These are phyloP conservation scores for Proteles cristata DNA, from an alignment of 2,113 vertebrate species.

Conservation along the genomic window DNA sequence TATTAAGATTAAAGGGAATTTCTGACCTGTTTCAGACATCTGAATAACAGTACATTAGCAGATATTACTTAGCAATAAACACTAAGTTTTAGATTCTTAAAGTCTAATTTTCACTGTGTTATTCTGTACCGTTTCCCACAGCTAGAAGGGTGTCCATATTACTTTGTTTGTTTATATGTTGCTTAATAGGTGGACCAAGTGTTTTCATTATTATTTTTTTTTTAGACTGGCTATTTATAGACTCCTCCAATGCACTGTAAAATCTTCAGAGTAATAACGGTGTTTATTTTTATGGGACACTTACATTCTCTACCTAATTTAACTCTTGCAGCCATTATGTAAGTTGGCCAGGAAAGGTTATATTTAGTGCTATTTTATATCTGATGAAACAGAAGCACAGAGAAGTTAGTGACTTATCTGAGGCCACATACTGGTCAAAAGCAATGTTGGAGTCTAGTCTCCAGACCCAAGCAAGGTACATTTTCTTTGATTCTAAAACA, in stretches of 20 bases:
- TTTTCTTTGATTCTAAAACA: conserved; percentile 20
- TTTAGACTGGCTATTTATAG: background rate
- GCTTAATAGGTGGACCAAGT: background rate
- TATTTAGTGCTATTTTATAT: conserved; percentile 24
- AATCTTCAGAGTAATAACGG: conserved; percentile 54
- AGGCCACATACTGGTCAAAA: background rate
- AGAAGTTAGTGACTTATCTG: background rate
- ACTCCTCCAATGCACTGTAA: conserved; percentile 19
- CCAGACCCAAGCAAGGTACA: background rate
- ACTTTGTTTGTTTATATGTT: conserved; percentile 38
- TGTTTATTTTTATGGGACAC: conserved; percentile 27
- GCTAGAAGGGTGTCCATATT: background rate
- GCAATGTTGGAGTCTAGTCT: background rate
- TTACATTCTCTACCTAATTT: conserved; percentile 45
- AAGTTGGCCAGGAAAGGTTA: background rate
- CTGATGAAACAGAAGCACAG: background rate
- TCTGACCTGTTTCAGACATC: background rate
- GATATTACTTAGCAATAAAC: background rate
- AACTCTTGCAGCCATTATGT: conserved; percentile 13
- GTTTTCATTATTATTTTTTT: background rate
- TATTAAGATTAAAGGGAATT: background rate
- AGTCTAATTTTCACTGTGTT: conserved; percentile 1
- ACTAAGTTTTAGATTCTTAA: conserved; percentile 43
- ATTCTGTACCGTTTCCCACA: conserved; percentile 12
- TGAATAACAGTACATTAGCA: background rate